Evolutionary conservation across 2,113 vertebrate genomes (phyloP), one percentile per base, ranked within the genome.

Genomic region (Thamnophis sirtalis): DNA sequence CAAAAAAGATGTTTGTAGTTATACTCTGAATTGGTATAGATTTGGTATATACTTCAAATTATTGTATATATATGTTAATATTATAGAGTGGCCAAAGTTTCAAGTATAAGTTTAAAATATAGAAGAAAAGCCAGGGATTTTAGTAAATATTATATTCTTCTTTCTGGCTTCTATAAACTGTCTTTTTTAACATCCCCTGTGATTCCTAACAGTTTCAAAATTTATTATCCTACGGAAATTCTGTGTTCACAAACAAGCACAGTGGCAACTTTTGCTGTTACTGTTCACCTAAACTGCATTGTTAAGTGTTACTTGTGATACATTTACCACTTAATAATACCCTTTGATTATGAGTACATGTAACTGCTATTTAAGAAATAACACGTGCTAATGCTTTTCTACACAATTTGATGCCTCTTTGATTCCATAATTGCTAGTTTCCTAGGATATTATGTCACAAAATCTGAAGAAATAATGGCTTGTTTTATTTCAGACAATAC

Each of bases 301-400:
- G 98, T 98, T 97, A 98, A 96, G 96, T 97, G 97, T 98, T 97
- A 98, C 98, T 98, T 98, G 97, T 97, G 97, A 95, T 97, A 88
- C 97, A 97, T 96, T 98, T 98, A 98, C 94, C 95, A 95, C 95
- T 97, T 97, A 97, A 98, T 97, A 98, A 98, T 97, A 98, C 97
- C 97, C 97, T 94, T 97, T 98, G 97, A 98, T 98, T 98, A 97
- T 55, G 96, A 97, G 96, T 97, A 98, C 97, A 97, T 97, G 96
- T 97, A 98, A 98, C 98, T 98, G 97, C 97, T 98, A 97, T 97
- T 98, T 98, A 98, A 97, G 96, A 97, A 97, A 98, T 97, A 97
- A 97, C 97, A 95, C 91, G 87, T 87, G 95, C 96, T 97, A 96
- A 96, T 96, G 97, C 97, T 96, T 94, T 97, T 96, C 96, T 96